phyloP scores from a whole-genome alignment of 2,888 invertebrate genomes.

The Idaea straminata region DNA sequence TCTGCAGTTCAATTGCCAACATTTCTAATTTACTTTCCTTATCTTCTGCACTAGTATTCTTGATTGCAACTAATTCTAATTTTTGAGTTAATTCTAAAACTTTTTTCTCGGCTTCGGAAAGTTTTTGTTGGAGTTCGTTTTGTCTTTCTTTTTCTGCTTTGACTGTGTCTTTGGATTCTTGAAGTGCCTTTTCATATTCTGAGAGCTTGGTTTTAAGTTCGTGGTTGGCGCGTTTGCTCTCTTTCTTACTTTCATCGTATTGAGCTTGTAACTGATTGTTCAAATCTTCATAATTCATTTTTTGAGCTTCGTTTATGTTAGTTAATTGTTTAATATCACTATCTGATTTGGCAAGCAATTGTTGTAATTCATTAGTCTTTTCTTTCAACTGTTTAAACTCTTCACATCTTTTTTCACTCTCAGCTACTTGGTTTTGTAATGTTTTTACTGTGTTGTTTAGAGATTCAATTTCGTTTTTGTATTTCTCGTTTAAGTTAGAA shows the following conservation, averaged over 20 bases:
- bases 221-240: slow-evolving; percentile 72
- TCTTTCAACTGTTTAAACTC: slow-evolving; percentile 59
- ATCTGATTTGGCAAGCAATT: slow-evolving; percentile 65
- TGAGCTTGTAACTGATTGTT: slow-evolving; percentile 66
- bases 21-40: slow-evolving; percentile 70
- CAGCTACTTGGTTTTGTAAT: slow-evolving; percentile 52
- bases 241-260: slow-evolving; percentile 68
- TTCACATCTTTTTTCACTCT: slow-evolving; percentile 57
- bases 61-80: slow-evolving; percentile 64
- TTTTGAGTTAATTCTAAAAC: slow-evolving; percentile 64
- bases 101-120: slow-evolving; percentile 58
- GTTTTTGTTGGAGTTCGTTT: slow-evolving; percentile 56
- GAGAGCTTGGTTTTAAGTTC: slow-evolving; percentile 80
- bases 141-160: slow-evolving; percentile 63
- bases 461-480: slow-evolving; percentile 60
- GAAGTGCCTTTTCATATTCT: slow-evolving; percentile 67
- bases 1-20: slow-evolving; percentile 66
- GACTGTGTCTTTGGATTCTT: slow-evolving; percentile 60
- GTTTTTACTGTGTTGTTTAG: slow-evolving; percentile 55
- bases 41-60: slow-evolving; percentile 61
- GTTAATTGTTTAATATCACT: slow-evolving; percentile 67
- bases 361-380: slow-evolving; percentile 64
- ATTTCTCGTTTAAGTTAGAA: slow-evolving; percentile 54
- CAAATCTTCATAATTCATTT: slow-evolving; percentile 71
- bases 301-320: slow-evolving; percentile 72